Conservation (phyloP, 2,797 vertebrate species). For the Emys orbicularis region DNA sequence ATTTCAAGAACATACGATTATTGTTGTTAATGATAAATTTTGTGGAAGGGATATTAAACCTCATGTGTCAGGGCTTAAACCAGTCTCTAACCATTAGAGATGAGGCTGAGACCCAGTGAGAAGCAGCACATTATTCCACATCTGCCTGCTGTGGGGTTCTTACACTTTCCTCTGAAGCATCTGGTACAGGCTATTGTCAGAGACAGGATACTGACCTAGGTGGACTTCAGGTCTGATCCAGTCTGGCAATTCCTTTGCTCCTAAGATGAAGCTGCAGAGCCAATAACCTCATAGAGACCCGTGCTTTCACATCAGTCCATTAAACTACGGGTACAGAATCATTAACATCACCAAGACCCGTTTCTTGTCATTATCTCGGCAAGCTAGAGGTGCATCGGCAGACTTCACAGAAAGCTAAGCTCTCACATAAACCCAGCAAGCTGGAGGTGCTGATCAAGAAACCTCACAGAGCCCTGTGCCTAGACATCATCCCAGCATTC, state of each 20-base stretch:
- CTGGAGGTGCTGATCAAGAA: neutral
- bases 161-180: neutral
- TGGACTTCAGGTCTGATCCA: neutral
- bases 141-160: neutral
- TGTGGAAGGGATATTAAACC: neutral
- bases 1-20: neutral
- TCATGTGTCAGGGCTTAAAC: neutral
- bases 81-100: neutral
- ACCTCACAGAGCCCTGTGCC: neutral
- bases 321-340: neutral
- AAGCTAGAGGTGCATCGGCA: rapidly evolving
- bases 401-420: neutral
- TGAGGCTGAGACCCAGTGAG: neutral
- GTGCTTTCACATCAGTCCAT: neutral
- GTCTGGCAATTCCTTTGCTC: neutral
- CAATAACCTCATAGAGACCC: neutral
- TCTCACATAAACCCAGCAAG: neutral
- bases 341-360: neutral
- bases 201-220: neutral
- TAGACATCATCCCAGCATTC: neutral
- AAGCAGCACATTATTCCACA: neutral
- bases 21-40: neutral
- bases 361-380: rapidly evolving
- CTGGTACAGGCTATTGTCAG: neutral
- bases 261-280: neutral